Base-by-base conservation (phyloP, 1,140 invertebrate genomes). In the Drosophila mojavensis region DNA sequence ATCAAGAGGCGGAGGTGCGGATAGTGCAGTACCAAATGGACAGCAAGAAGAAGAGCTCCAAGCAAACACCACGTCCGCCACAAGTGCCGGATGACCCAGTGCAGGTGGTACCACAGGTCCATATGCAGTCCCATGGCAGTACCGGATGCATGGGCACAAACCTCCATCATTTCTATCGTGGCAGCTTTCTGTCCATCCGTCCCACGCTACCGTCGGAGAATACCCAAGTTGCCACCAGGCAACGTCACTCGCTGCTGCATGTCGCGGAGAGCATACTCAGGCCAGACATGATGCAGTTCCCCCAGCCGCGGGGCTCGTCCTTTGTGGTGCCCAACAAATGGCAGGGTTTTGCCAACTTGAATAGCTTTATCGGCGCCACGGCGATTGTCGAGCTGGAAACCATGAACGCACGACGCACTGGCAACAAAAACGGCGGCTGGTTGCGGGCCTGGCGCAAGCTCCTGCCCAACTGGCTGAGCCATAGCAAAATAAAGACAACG, bases 141-240 rank as follows among this genome's bases (percentile, higher is more conserved):
- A 20, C 10, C 9, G 17, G 15, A 5, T 48, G 47, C 0, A 5
- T 60, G 48, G 79, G 55, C 33, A 53, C 36, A 5, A 26, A 50
- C 7, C 11, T 56, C 0, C 47, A 51, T 30, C 59, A 58, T 6
- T 75, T 70, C 41, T 85, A 85, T 60, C 54, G 63, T 1, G 75
- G 82, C 4, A 75, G 67, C 30, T 86, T 86, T 51, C 67, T 85
- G 1, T 47, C n/a, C 5, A 41, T 69, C 1, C 82, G 67, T 0
- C 15, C 43, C n/a, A 15, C n/a, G 7, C 3, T 45, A 2, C 43
- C 13, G 43, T 4, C 15, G 4, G 41, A 43, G 3, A 6, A n/a
- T 6, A 5, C 43, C 5, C 13, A 17, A 3, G 48, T 3, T 20
- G 24, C 17, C 9, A 13, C 4, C 11, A 26, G 47, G 4, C 17